These are phyloP conservation scores for Clytia hemisphaerica DNA, from an alignment of 30 jellyfish, hydroid and myxozoan genomes.

Conservation along the genomic window DNA sequence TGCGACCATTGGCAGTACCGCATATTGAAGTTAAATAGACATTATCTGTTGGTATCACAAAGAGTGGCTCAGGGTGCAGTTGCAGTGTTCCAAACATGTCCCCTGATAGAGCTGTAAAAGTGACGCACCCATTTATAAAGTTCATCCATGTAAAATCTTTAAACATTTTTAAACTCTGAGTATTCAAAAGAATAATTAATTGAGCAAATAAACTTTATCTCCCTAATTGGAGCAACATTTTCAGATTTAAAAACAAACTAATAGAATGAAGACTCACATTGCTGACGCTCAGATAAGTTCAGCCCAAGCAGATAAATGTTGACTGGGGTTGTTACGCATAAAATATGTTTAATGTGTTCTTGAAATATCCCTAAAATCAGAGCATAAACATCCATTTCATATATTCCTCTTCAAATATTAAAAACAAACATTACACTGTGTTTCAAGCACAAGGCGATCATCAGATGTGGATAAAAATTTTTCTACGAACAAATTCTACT, in stretches of 20 bases:
- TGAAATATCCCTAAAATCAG: conserved; percentile 68
- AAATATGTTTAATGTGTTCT: conserved; percentile 70
- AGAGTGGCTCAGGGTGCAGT: conserved; percentile 90
- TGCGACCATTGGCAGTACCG: conserved; percentile 80
- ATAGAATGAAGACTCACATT: conserved; percentile 18
- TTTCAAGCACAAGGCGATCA: no score
- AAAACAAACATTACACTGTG: no score
- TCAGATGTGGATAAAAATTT: no score
- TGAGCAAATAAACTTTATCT: no score
- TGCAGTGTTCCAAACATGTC: conserved; percentile 60
- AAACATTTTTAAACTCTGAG: no score
- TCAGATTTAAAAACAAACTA: no score
- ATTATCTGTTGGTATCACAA: conserved; percentile 75
- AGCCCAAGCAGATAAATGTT: conserved; percentile 82
- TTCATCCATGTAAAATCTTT: no score
- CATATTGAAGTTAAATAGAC: conserved; percentile 56
- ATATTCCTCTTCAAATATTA: no score
- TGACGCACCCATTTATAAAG: no score
- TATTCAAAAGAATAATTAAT: no score
- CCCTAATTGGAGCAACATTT: no score
- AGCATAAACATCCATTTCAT: not conserved
- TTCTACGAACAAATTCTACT: no score
- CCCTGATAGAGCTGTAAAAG: conserved; percentile 41
- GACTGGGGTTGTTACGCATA: conserved; percentile 90
- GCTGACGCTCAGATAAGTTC: conserved; percentile 44